phyloP scores from a whole-genome alignment of 2,888 invertebrate genomes.

The Ochropacha duplaris region DNA sequence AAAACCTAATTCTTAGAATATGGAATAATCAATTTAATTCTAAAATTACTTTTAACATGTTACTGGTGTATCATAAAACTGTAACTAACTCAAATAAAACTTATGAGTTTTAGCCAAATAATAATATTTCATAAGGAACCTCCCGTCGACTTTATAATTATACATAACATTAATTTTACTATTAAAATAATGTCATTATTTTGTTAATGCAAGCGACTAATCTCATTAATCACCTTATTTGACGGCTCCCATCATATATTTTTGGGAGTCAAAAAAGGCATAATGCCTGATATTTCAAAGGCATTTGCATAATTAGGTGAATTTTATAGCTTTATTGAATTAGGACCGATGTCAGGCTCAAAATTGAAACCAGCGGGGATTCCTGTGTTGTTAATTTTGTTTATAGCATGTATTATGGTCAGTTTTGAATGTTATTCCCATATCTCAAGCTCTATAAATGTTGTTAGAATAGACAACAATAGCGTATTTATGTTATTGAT shows the following conservation, averaged over 20 bases:
- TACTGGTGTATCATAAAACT: too few species aligned
- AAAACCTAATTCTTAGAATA: too few species aligned
- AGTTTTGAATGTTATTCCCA: constrained; percentile 76
- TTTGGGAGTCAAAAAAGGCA: constrained; percentile 66
- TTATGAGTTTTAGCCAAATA: constrained; percentile 13
- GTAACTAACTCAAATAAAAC: not conserved
- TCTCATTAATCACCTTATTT: constrained; percentile 70
- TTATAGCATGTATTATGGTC: constrained; percentile 81
- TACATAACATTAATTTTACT: constrained; percentile 56
- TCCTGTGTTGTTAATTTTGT: constrained; percentile 82
- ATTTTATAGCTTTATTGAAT: constrained; percentile 84
- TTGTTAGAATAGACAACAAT: constrained; percentile 73
- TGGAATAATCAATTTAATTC: too few species aligned
- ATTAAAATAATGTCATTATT: constrained; percentile 64
- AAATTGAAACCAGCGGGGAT: constrained; percentile 81
- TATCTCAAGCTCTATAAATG: constrained; percentile 74
- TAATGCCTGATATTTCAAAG: constrained; percentile 73
- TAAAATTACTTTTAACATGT: too few species aligned
- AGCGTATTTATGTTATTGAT: constrained; percentile 73
- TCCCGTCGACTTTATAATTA: constrained; percentile 54
- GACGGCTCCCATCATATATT: constrained; percentile 70
- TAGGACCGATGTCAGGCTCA: constrained; percentile 80
- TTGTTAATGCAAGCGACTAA: constrained; percentile 43
- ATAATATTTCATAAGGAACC: constrained; percentile 38
- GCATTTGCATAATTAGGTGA: constrained; percentile 83